A percentile compares a stretch with the other conserved stretches of the same genome.
phyloP scores from a whole-genome alignment of 1,140 invertebrate genomes.

The Diorhabda sublineata region DNA sequence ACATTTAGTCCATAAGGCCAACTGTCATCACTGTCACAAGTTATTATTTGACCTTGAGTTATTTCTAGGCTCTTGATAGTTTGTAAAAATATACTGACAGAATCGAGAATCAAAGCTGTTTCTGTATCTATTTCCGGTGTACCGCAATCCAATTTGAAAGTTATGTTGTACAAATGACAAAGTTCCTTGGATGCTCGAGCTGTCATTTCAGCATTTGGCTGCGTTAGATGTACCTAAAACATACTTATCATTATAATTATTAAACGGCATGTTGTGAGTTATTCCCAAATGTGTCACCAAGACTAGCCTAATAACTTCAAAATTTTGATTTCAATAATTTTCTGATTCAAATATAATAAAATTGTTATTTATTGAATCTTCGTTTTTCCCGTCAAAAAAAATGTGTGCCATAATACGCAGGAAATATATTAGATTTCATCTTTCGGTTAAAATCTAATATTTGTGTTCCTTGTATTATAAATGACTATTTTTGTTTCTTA shows the following conservation, averaged over 20 bases:
- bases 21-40: constrained; percentile 63
- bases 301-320: too few species aligned
- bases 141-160: constrained; percentile 5
- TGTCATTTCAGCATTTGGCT: background rate
- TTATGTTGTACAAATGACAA: constrained; percentile 1
- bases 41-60: background rate
- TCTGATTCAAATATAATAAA: background rate
- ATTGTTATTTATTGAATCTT: constrained; percentile 1
- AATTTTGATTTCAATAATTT: background rate
- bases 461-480: background rate
- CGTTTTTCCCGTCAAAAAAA: background rate
- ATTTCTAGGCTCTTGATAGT: constrained; percentile 4
- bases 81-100: constrained; percentile 51
- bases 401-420: background rate
- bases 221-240: background rate
- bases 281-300: too few species aligned
- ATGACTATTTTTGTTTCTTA: constrained; percentile 18
- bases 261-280: too few species aligned
- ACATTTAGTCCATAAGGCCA: constrained; percentile 81
- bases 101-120: constrained; percentile 56
- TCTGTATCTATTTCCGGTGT: background rate
- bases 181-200: background rate
- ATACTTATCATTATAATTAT: background rate
- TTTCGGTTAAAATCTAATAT: background rate
- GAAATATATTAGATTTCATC: background rate